Percentiles rank a stretch among this genome's conserved stretches.
phyloP scores from a whole-genome alignment of 2,888 invertebrate genomes.

The Sturmia bella region DNA sequence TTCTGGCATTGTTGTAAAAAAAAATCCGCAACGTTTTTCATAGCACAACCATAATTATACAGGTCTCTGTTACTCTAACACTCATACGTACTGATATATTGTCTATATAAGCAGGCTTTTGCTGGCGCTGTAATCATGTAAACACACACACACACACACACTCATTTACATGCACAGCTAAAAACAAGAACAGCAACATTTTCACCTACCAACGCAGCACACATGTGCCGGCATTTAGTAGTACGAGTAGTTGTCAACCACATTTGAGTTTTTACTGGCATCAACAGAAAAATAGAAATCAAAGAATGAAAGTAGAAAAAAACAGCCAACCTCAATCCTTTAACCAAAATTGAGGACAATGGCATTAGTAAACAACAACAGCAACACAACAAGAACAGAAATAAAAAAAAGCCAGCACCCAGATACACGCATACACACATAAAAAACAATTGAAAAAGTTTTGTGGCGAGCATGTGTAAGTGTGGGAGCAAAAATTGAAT shows the following conservation, averaged over 20 bases:
- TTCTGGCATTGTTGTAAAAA: constrained; percentile 13
- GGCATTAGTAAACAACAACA: constrained; percentile 61
- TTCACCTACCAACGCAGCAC: constrained; percentile 26
- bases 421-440: neutral
- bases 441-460: constrained; percentile 41
- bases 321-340: constrained; percentile 51
- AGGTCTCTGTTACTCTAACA: neutral
- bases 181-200: constrained; percentile 6
- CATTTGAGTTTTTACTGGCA: constrained; percentile 52
- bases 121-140: neutral
- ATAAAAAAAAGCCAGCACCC: constrained; percentile 4
- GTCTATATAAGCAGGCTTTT: constrained; percentile 1
- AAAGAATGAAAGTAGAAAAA: neutral
- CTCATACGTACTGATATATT: neutral
- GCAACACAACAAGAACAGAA: too few relatives aligned
- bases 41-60: constrained; percentile 33
- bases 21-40: constrained; percentile 48
- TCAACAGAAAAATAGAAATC: constrained; percentile 37
- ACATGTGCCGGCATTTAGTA: neutral
- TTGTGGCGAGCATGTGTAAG: constrained; percentile 2
- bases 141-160: constrained; percentile 1
- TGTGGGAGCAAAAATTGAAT: constrained; percentile 12
- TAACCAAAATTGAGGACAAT: constrained; percentile 66
- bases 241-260: constrained; percentile 61
- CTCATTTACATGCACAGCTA: neutral